Base-by-base conservation (phyloP, 2,113 vertebrate species). In the Naja naja region DNA sequence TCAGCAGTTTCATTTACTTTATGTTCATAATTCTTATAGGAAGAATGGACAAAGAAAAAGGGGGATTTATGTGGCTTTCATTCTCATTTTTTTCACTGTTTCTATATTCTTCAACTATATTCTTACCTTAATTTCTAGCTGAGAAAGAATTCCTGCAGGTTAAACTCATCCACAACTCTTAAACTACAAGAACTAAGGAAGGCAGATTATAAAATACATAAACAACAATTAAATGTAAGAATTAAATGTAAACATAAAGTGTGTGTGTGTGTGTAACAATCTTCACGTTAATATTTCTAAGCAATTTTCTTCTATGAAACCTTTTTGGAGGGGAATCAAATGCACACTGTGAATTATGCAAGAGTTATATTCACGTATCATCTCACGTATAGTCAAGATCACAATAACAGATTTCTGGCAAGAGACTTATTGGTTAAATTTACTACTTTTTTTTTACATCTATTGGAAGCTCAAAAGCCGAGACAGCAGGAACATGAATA, bases 11-110 rank as follows among this genome's bases (percentile, higher is more conserved):
- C 92, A 93, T 90, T 92, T 94, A 95, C 95, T 93, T 91, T n/a
- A 88, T 90, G 92, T 55, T 93, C 88, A 94, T 96, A 91, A 91
- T 96, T 94, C 92, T 91, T 89, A 94, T 6, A 90, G 92, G 52
- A 94, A 81, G 87, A 96, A 87, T 39, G 60, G 91, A 92, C 90
- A 95, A 92, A 89, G 91, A 96, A 93, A 92, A 96, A 92, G 86
- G 53, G 30, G 88, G 94, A 96, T 89, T 94, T 95, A 93, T 93
- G 53, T 53, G 43, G 54, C 90, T 95, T 94, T 92, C 95, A 88
- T 93, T 95, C 94, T 93, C 90, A 81, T 91, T 91, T 95, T 95
- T 93, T 95, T 94, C 93, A 93, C 93, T 94, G 91, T 92, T 97
- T 92, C 93, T 95, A 92, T 95, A 95, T 95, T 94, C 93, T 94